A percentile compares a stretch with the other conserved stretches of the same genome.
Evolutionary conservation across 2,888 invertebrate species (phyloP).

Genomic region (Globia sparganii): DNA sequence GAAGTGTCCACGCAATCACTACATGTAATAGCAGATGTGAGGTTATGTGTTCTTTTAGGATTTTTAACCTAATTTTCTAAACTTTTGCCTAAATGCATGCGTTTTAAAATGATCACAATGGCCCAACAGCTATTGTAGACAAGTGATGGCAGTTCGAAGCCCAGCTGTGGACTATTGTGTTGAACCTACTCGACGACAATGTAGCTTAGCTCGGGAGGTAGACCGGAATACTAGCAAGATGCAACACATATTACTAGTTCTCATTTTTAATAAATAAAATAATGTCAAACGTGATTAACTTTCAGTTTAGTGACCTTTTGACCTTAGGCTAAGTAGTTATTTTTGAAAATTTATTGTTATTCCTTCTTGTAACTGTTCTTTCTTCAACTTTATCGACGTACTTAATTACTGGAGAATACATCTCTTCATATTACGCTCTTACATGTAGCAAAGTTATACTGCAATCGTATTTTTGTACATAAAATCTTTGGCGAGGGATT

Average conservation of each 20-base stretch:
- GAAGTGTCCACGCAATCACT: conserved; percentile 43
- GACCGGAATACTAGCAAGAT: conserved; percentile 27
- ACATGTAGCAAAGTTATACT: conserved; percentile 45
- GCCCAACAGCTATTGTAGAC: not conserved
- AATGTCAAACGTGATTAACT: conserved; percentile 54
- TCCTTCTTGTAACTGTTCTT: conserved; percentile 32
- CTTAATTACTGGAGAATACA: conserved; percentile 57
- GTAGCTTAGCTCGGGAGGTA: conserved; percentile 4
- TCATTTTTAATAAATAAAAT: conserved; percentile 24
- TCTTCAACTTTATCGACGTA: conserved; percentile 58
- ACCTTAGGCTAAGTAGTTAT: conserved; percentile 65
- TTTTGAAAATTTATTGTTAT: conserved; percentile 61
- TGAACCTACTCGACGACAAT: not conserved
- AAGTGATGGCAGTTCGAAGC: not conserved
- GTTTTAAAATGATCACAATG: conserved; percentile 3
- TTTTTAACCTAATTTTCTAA: conserved; percentile 18
- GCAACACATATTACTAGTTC: conserved; percentile 27
- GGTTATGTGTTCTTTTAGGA: conserved; percentile 51
- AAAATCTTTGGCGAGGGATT: conserved; percentile 25
- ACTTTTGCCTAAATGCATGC: conserved; percentile 28
- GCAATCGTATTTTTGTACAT: conserved; percentile 61
- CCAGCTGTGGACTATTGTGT: conserved; percentile 8
- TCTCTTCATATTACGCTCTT: conserved; percentile 50
- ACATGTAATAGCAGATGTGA: conserved; percentile 58
- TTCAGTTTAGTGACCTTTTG: conserved; percentile 60